Evolutionary conservation across 2,888 invertebrate species (phyloP).

Genomic region (Galerucella nymphaeae): DNA sequence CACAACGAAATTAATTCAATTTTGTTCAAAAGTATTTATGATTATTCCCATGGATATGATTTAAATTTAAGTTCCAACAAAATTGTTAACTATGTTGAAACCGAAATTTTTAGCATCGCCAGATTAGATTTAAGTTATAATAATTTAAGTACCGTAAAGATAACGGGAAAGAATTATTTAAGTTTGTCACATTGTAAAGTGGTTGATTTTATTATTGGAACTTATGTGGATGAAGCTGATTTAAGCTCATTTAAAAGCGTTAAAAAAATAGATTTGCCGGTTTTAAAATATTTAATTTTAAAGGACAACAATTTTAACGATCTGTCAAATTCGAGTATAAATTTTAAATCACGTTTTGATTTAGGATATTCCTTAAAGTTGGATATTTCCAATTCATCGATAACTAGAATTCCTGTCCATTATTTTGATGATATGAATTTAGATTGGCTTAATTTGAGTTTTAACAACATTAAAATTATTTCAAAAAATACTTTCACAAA

Average conservation of each 20-base stretch:
- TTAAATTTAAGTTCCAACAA: constrained; percentile 23
- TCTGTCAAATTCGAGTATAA: not conserved
- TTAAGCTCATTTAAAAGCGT: constrained; percentile 4
- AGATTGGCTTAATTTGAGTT: constrained; percentile 15
- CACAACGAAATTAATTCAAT: constrained; percentile 16
- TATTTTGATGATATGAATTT: constrained; percentile 13
- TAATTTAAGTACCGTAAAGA: constrained; percentile 8
- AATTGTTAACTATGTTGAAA: constrained; percentile 8
- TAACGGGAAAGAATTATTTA: constrained; percentile 16
- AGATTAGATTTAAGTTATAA: constrained; percentile 25
- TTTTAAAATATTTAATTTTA: not conserved
- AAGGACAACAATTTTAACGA: constrained; percentile 15
- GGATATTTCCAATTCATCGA: constrained; percentile 27
- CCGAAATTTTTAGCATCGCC: not conserved
- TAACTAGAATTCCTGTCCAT: constrained; percentile 2
- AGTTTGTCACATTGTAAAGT: constrained; percentile 18
- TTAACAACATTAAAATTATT: constrained; percentile 15
- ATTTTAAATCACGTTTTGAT: constrained; percentile 7
- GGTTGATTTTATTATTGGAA: not conserved
- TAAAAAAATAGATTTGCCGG: not conserved
- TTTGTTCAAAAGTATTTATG: not conserved
- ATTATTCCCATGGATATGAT: not conserved
- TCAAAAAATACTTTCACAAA: constrained; percentile 11
- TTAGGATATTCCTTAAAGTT: not conserved
- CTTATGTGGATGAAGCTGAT: not conserved